Evolutionary conservation across 2,888 invertebrate species (phyloP).

Genomic region (Melitaea athalia): DNA sequence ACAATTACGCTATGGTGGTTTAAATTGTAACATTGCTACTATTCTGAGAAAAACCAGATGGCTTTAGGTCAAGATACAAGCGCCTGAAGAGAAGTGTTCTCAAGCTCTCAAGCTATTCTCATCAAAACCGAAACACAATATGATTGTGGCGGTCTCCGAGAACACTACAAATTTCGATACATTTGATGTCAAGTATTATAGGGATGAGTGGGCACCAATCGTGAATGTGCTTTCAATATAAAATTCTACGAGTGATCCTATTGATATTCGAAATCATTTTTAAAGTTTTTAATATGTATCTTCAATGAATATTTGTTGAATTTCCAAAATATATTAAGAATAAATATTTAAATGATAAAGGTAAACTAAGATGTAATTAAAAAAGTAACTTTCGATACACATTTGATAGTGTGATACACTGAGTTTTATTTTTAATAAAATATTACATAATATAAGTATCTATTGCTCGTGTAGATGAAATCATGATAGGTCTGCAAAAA

Average conservation of each 20-base stretch:
- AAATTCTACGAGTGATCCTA: background rate
- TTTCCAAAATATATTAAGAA: too few relatives aligned
- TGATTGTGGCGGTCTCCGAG: slow-evolving; percentile 19
- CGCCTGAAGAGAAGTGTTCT: slow-evolving; percentile 16
- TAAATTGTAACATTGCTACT: slow-evolving; percentile 13
- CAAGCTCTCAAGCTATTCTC: slow-evolving; percentile 27
- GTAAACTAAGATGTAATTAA: too few relatives aligned
- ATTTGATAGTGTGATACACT: too few relatives aligned
- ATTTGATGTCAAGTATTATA: slow-evolving; percentile 16
- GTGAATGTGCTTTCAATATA: background rate
- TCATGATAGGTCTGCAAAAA: too few relatives aligned
- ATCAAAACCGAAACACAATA: slow-evolving; percentile 29
- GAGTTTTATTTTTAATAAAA: too few relatives aligned
- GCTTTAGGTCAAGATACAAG: slow-evolving; percentile 29
- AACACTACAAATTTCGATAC: slow-evolving; percentile 27
- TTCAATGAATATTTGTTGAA: background rate
- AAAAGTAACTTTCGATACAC: too few relatives aligned
- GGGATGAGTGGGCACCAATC: slow-evolving; percentile 12
- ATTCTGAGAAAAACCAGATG: slow-evolving; percentile 27
- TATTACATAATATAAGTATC: too few relatives aligned
- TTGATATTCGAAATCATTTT: background rate
- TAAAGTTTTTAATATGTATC: background rate
- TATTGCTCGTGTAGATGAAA: too few relatives aligned
- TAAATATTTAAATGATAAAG: too few relatives aligned
- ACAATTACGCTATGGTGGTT: slow-evolving; percentile 6